Percentiles rank a stretch among this genome's conserved stretches.
phyloP scores from a whole-genome alignment of 2,113 vertebrate species.

The Grantiella picta region DNA sequence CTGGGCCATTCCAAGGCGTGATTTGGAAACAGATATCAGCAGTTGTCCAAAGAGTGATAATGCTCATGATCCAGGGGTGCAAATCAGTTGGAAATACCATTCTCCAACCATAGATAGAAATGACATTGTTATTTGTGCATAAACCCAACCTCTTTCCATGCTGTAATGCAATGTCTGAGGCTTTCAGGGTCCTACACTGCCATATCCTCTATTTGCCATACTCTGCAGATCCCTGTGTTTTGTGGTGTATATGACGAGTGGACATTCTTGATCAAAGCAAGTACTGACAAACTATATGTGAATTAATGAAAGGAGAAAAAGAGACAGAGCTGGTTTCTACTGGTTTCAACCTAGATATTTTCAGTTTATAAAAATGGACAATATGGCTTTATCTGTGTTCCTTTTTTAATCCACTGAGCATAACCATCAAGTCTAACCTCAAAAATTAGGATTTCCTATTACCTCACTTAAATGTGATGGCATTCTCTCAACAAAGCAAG shows the following conservation, averaged over 20 bases:
- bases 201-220: not conserved
- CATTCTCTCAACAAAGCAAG: not conserved
- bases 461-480: not conserved
- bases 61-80: not conserved
- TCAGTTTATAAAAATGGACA: not conserved
- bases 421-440: not conserved
- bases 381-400: not conserved
- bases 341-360: not conserved
- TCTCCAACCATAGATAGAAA: not conserved
- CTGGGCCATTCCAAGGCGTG: not conserved
- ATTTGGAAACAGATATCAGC: not conserved
- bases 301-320: not conserved
- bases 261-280: not conserved
- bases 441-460: not conserved
- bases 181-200: not conserved
- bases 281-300: not conserved
- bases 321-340: not conserved
- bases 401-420: not conserved
- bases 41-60: not conserved
- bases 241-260: not conserved
- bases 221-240: not conserved
- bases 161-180: not conserved
- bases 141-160: not conserved
- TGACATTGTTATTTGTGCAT: not conserved
- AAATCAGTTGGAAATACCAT: not conserved